Conservation (phyloP, 2,888 invertebrate genomes). For the Lepidocyrtoides sp. region DNA sequence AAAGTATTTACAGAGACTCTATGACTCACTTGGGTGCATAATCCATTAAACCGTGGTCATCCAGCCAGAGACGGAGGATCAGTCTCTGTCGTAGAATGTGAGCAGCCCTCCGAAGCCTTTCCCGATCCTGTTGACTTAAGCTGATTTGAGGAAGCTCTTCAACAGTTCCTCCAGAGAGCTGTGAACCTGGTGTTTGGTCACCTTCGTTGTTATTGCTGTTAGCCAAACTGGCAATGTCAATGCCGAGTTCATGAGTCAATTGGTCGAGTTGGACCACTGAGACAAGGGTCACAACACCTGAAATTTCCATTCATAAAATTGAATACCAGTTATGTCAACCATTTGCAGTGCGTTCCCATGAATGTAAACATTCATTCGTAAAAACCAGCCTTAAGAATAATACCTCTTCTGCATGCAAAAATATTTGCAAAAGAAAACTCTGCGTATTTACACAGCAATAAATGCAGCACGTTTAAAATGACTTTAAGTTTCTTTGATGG, state of each 20-base stretch:
- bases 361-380: no score
- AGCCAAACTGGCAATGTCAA: conserved; percentile 72
- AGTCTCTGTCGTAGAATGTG: conserved; percentile 93
- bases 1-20: no score
- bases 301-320: background rate
- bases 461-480: no score
- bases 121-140: conserved; percentile 94
- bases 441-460: no score
- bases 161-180: background rate
- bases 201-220: conserved; percentile 52
- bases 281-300: conserved; percentile 94
- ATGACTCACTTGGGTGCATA: conserved; percentile 87
- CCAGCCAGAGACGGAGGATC: conserved; percentile 94
- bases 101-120: conserved; percentile 93
- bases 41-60: conserved; percentile 86
- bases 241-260: conserved; percentile 82
- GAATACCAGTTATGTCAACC: no score
- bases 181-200: conserved; percentile 18
- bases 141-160: conserved; percentile 89
- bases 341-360: no score
- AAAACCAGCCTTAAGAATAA: no score
- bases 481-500: no score
- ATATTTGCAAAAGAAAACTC: no score
- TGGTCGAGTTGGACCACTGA: conserved; percentile 92
- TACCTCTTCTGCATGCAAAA: no score